A percentile compares a stretch with the other conserved stretches of the same genome.
phyloP scores from a whole-genome alignment of 2,797 vertebrate species.

The Protosalanx chinensis region DNA sequence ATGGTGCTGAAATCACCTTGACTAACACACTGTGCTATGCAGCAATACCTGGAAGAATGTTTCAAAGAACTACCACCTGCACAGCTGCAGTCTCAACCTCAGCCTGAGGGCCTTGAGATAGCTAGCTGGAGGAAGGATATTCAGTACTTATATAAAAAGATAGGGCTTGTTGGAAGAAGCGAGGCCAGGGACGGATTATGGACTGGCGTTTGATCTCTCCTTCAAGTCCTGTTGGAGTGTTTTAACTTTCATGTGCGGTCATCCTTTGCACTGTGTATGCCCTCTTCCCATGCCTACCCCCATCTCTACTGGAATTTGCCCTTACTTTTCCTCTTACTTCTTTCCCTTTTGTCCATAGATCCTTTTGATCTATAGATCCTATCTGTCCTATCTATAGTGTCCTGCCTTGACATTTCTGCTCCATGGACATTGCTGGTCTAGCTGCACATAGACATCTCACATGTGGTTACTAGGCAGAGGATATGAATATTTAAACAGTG shows the following conservation, averaged over 20 bases:
- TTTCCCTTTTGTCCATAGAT: neutral
- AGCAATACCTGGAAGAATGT: slow-evolving; percentile 17
- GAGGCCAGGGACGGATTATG: slow-evolving; percentile 32
- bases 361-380: neutral
- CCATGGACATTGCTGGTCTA: slow-evolving; percentile 17
- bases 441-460: slow-evolving; percentile 28
- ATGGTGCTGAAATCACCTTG: slow-evolving; percentile 32
- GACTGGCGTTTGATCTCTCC: slow-evolving; percentile 37
- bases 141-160: slow-evolving; percentile 21
- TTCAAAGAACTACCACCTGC: slow-evolving; percentile 11
- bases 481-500: slow-evolving; percentile 72
- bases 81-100: slow-evolving; percentile 25
- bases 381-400: neutral
- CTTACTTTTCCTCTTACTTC: neutral
- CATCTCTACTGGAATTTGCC: neutral
- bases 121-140: slow-evolving; percentile 29
- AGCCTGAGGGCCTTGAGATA: slow-evolving; percentile 35
- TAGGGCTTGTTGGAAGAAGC: slow-evolving; percentile 14
- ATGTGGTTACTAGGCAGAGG: slow-evolving; percentile 69
- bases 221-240: slow-evolving; percentile 26
- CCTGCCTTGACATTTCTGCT: slow-evolving; percentile 24
- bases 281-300: slow-evolving; percentile 11
- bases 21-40: slow-evolving; percentile 18
- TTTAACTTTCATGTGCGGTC: slow-evolving; percentile 28
- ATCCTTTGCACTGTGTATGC: neutral